A percentile compares a stretch with the other conserved stretches of the same genome.
phyloP scores from a whole-genome alignment of 2,797 vertebrate genomes.

The Oreonectes daqikongensis region DNA sequence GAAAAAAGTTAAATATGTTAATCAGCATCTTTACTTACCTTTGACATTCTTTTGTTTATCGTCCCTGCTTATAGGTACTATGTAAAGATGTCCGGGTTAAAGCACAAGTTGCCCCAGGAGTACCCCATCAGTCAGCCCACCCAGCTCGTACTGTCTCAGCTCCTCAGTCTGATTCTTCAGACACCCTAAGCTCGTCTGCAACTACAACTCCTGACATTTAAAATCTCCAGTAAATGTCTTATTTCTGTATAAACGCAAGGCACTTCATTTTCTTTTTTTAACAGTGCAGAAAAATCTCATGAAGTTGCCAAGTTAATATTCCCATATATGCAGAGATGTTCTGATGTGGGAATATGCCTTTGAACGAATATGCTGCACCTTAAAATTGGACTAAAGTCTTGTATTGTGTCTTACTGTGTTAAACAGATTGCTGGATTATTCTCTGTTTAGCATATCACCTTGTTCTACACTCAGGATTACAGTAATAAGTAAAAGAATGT shows the following conservation, averaged over 20 bases:
- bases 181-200: slow-evolving; percentile 30
- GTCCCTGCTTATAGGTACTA: slow-evolving; percentile 70
- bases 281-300: no score
- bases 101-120: slow-evolving; percentile 71
- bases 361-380: slow-evolving; percentile 13
- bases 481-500: background rate
- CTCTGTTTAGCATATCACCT: slow-evolving; percentile 23
- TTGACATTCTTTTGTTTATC: background rate
- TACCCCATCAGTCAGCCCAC: slow-evolving; percentile 75
- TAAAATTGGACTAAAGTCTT: slow-evolving; percentile 8
- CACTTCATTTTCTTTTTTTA: no score
- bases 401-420: slow-evolving; percentile 33
- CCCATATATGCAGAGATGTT: background rate
- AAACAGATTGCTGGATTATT: slow-evolving; percentile 13
- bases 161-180: slow-evolving; percentile 65
- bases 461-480: slow-evolving; percentile 33
- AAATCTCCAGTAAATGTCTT: background rate
- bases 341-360: slow-evolving; percentile 16
- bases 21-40: background rate
- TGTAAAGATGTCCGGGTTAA: slow-evolving; percentile 68
- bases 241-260: background rate
- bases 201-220: background rate
- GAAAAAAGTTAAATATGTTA: background rate
- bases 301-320: no score
- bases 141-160: slow-evolving; percentile 66